Base-by-base conservation (phyloP, 2,888 invertebrate genomes). In the Lymantria monacha region DNA sequence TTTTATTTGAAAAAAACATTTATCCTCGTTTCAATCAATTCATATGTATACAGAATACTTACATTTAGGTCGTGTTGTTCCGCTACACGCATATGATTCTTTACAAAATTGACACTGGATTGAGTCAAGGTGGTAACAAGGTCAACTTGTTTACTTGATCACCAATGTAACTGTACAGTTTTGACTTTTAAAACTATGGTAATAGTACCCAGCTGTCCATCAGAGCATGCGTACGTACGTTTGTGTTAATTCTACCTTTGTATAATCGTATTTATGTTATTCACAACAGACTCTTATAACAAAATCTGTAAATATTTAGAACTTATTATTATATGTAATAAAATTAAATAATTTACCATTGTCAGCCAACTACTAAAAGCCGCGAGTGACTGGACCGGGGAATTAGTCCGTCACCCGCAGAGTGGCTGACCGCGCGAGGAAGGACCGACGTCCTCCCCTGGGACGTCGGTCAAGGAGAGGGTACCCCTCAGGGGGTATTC, bases 141-240 rank as follows among this genome's bases (percentile, higher is more conserved):
- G 83, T 82, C 76, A 82, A 78, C 67, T 78, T 87, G 85, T 87
- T 88, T 87, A 85, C 83, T 70, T 72, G 74, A 53, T 50, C 30
- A 62, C 60, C 58, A 64, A 65, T 58, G 52, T 64, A 64, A 72
- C 70, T 70, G 79, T 68, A 69, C 68, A 61, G 65, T 76, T 76
- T 76, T 79, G 71, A 79, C 70, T 82, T 85, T 77, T 70, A 77
- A 85, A 85, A 69, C 72, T 71, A 85, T 86, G 84, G 44, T 77
- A 83, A 86, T 83, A 38, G 10, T 33, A 45, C 61, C 57, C 65
- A 66, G 62, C 72, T 72, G 76, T 72, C 73, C 65, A 61, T 72
- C 70, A 70, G 31, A 48, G 40, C 42, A 36, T 33, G 7, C 33
- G 50, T 59, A 49, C 52, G 31, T 59, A 53, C 42, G 36, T 44